Conservation (phyloP, 2,113 vertebrate genomes). For the Panurus biarmicus region DNA sequence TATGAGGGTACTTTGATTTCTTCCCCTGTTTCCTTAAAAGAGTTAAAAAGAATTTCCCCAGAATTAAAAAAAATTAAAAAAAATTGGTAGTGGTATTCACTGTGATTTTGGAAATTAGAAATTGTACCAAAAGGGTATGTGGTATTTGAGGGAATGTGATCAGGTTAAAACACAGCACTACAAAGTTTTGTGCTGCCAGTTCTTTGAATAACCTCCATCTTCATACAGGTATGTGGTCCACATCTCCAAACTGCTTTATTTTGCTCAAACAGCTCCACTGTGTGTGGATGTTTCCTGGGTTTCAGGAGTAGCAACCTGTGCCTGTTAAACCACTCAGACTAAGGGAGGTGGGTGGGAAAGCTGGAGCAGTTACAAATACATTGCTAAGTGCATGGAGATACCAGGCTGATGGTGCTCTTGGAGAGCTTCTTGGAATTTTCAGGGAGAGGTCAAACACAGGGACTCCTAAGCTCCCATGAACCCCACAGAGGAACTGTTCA, state of each 20-base stretch:
- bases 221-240: neutral
- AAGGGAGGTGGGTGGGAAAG: neutral
- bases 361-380: neutral
- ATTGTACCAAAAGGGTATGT: neutral
- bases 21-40: neutral
- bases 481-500: neutral
- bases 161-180: neutral
- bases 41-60: too few species aligned
- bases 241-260: neutral
- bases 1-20: neutral
- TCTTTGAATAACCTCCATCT: neutral
- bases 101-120: neutral
- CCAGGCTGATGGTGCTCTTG: neutral
- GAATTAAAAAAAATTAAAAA: neutral
- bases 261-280: neutral
- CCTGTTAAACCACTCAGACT: neutral
- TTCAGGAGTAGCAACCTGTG: neutral
- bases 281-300: neutral
- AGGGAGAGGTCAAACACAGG: neutral
- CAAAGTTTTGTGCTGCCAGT: neutral
- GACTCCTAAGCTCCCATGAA: neutral
- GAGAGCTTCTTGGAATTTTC: neutral
- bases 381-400: neutral
- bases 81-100: neutral
- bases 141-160: neutral